A percentile compares a stretch with the other conserved stretches of the same genome.
phyloP scores from a whole-genome alignment of 1,140 invertebrate species.

The Wiebesia pumilae region DNA sequence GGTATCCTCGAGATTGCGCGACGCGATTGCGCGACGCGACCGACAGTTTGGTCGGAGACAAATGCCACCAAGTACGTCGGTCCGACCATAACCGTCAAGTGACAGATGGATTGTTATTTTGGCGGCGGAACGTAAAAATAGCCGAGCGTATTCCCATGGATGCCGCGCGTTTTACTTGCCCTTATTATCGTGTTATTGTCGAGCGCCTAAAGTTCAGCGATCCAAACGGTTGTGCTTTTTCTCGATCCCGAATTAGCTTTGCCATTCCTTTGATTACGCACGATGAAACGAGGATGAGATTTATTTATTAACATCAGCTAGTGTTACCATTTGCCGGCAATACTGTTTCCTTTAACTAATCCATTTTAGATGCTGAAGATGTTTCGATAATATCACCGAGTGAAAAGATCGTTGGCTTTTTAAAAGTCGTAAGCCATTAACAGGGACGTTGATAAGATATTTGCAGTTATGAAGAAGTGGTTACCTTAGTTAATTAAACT shows the following conservation, averaged over 20 bases:
- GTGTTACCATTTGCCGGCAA: too few species aligned
- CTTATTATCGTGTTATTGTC: not conserved
- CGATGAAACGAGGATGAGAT: not conserved
- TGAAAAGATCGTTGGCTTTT: too few species aligned
- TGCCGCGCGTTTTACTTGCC: not conserved
- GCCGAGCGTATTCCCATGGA: not conserved
- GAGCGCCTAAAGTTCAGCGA: too few species aligned
- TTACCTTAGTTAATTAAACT: too few species aligned
- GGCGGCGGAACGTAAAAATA: not conserved
- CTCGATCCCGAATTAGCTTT: too few species aligned
- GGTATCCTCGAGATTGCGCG: not conserved
- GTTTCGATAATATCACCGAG: too few species aligned
- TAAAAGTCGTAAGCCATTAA: too few species aligned
- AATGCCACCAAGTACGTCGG: not conserved
- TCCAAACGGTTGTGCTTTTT: not conserved
- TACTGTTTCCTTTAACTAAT: too few species aligned
- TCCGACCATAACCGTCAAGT: not conserved
- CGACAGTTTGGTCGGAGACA: not conserved
- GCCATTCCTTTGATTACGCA: not conserved
- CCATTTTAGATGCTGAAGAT: too few species aligned
- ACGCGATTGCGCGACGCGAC: not conserved
- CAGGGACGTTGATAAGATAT: too few species aligned
- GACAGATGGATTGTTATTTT: conserved; percentile 2
- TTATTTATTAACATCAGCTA: too few species aligned
- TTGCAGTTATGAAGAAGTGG: too few species aligned